Conservation (phyloP, 2,888 invertebrate genomes). For the Julus scandinavius region DNA sequence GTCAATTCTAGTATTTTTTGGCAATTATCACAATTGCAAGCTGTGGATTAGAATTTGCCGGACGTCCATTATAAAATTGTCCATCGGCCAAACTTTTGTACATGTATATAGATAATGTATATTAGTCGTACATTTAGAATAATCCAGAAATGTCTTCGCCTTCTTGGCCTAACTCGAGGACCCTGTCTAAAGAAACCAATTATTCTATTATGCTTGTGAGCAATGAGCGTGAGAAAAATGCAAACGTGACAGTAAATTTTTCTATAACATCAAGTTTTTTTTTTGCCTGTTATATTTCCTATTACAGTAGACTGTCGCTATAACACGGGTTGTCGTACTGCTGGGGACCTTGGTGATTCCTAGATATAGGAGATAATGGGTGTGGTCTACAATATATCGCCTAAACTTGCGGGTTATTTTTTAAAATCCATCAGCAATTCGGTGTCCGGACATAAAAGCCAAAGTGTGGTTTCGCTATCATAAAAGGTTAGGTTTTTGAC, state of each 20-base stretch:
- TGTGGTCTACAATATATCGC: no score
- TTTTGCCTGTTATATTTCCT: neutral
- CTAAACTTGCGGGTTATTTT: no score
- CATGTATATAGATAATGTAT: conserved; percentile 6
- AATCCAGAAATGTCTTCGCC: neutral
- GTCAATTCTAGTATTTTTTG: neutral
- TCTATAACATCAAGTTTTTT: neutral
- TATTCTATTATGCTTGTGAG: conserved; percentile 15
- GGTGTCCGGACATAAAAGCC: no score
- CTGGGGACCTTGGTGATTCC: no score
- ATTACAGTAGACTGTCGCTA: no score
- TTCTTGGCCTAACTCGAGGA: neutral
- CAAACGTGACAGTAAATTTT: conserved; percentile 24
- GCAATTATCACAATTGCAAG: neutral
- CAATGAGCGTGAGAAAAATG: neutral
- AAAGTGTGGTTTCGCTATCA: no score
- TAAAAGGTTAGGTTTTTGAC: no score
- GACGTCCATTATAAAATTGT: neutral
- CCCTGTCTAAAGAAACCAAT: neutral
- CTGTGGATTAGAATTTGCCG: neutral
- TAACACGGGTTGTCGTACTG: no score
- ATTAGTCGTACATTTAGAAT: conserved; percentile 12
- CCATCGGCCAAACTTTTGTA: conserved; percentile 25
- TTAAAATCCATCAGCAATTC: no score
- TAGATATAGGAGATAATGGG: no score